A percentile compares a stretch with the other conserved stretches of the same genome.
phyloP scores from a whole-genome alignment of 2,797 vertebrate genomes.

The Jordanella pulchra region DNA sequence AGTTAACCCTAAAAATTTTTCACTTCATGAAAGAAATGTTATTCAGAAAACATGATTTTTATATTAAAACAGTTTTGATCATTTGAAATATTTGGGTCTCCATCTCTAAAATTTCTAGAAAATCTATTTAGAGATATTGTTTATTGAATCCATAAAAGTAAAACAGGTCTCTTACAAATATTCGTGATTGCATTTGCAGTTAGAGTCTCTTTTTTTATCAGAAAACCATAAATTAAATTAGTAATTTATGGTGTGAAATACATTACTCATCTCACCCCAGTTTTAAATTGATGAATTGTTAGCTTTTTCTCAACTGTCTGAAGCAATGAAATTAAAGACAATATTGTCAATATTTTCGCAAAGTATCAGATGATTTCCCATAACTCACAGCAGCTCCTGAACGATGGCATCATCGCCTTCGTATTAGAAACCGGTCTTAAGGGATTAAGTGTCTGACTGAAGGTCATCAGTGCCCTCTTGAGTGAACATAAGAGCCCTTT shows the following conservation, averaged over 20 bases:
- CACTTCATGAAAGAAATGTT: too few species aligned
- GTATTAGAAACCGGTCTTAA: constrained; percentile 69
- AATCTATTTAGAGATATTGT: not conserved
- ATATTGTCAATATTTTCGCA: constrained; percentile 58
- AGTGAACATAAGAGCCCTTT: constrained; percentile 78
- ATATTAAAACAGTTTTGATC: too few species aligned
- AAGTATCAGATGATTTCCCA: constrained; percentile 74
- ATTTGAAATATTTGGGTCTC: too few species aligned
- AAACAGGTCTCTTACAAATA: not conserved
- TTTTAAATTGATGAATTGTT: not conserved
- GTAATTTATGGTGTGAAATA: constrained; percentile 1
- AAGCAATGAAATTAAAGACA: constrained; percentile 52
- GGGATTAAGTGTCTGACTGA: constrained; percentile 75
- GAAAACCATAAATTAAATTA: not conserved
- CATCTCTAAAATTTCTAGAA: not conserved
- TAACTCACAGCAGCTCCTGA: constrained; percentile 50
- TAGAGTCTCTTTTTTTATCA: not conserved
- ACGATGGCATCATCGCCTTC: constrained; percentile 59
- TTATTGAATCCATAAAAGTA: not conserved
- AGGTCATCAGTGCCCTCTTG: constrained; percentile 71
- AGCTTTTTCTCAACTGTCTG: not conserved
- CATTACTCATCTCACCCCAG: not conserved
- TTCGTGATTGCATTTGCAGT: not conserved
- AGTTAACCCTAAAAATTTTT: too few species aligned
- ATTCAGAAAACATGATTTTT: too few species aligned